These are phyloP conservation scores for Ormyrus labotus DNA, from an alignment of 2,888 invertebrate species.

Conservation along the genomic window DNA sequence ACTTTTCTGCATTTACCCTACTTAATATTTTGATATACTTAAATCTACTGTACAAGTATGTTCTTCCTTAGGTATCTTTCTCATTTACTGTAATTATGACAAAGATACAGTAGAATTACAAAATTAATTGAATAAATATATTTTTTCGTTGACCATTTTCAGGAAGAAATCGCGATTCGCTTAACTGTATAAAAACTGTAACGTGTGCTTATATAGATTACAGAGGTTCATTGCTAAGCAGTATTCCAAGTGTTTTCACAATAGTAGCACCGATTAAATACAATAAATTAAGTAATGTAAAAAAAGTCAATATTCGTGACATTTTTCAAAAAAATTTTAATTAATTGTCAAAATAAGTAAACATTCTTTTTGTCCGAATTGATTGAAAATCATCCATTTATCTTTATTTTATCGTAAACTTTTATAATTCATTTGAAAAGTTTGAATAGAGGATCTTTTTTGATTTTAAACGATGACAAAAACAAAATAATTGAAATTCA, in stretches of 20 bases:
- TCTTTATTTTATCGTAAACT: no score
- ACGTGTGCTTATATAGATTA: neutral
- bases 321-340: no score
- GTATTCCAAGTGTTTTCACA: neutral
- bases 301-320: neutral
- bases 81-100: neutral
- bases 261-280: conserved; percentile 30
- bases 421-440: no score
- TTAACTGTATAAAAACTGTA: conserved; percentile 12
- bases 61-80: conserved; percentile 16
- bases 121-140: conserved; percentile 41
- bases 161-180: conserved; percentile 26
- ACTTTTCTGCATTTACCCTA: conserved; percentile 27
- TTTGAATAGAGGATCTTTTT: no score
- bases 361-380: no score
- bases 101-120: neutral
- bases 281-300: conserved; percentile 20
- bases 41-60: conserved; percentile 50
- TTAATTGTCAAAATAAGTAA: no score
- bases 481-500: no score
- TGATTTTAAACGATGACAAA: no score
- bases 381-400: no score
- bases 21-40: conserved; percentile 37
- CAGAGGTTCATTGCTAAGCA: neutral
- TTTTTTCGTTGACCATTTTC: neutral